Base-by-base conservation (phyloP, 1,140 invertebrate species). In the Pararge aegeria region DNA sequence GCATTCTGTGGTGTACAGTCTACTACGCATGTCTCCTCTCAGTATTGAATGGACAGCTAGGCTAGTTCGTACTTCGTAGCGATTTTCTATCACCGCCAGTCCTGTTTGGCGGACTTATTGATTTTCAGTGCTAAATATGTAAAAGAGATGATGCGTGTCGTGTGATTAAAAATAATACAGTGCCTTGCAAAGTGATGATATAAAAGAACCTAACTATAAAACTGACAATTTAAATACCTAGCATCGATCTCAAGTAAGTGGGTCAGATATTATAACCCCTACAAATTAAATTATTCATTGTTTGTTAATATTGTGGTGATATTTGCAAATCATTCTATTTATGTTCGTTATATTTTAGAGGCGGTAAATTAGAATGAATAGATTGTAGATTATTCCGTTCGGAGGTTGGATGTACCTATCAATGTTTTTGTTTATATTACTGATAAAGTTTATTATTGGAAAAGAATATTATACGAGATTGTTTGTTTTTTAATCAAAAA, bases 21-120 rank as follows among this genome's bases (percentile, higher is more conserved):
- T 65, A 52, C 24, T 87, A 83, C 81, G 81, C 83, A 84, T 84
- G 80, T 68, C 68, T 67, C 61, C 48, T 40, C 68, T 38, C 58
- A 74, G 82, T 85, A 87, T 87, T 83, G 82, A 87, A 87, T 87
- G 80, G 70, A 77, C 71, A 62, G 49, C 62, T n/a, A n/a, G n/a
- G n/a, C 64, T 71, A 65, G 66, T 59, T 66, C 7, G 24, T 7
- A 24, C 24, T 24, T 4, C 40, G 56, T 64, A 60, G 66, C 64
- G 70, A 71, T 68, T 66, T 67, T 61, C 61, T 66, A 57, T 61
- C 61, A 60, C 55, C 64, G 65, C 61, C 73, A 68, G 64, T 72
- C 69, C 65, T 55, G 60, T 70, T 54, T 68, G 70, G 64, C 68
- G 68, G 53, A 70, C 55, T 66, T 85, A 87, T 87, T 77, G 84